Conservation (phyloP, 2,113 vertebrate genomes). For the Gulo gulo region DNA sequence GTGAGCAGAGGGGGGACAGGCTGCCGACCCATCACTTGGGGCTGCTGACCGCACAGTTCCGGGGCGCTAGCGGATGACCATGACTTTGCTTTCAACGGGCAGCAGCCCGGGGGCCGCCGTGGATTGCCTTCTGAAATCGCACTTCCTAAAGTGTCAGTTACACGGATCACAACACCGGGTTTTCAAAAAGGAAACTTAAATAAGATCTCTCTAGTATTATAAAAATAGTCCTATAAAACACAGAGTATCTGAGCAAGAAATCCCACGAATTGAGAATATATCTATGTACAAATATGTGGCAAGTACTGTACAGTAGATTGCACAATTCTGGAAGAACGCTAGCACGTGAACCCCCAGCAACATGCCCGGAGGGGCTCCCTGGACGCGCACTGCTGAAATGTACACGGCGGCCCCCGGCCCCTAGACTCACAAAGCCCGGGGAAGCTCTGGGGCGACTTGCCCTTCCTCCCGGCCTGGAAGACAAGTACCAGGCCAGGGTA, state of each 20-base stretch:
- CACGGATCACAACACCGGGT: slow-evolving; percentile 39
- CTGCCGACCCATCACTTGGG: background rate
- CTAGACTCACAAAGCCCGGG: slow-evolving; percentile 49
- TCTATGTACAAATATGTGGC: slow-evolving; percentile 48
- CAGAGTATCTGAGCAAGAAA: slow-evolving; percentile 74
- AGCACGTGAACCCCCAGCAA: slow-evolving; percentile 64
- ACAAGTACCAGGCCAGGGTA: background rate
- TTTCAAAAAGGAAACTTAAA: slow-evolving; percentile 60
- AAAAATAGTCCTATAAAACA: slow-evolving; percentile 76
- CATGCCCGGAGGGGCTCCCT: slow-evolving; percentile 19
- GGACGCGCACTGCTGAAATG: slow-evolving; percentile 75
- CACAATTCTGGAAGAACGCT: slow-evolving; percentile 73
- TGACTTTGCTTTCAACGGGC: background rate
- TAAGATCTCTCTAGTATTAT: slow-evolving; percentile 65
- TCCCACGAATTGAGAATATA: slow-evolving; percentile 42
- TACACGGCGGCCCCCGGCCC: slow-evolving; percentile 61
- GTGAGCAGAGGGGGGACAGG: background rate
- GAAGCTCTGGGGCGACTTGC: slow-evolving; percentile 65
- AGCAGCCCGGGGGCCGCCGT: slow-evolving; percentile 39
- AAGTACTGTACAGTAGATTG: slow-evolving; percentile 49
- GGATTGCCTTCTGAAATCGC: slow-evolving; percentile 50
- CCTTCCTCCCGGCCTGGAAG: background rate
- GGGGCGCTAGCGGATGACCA: background rate
- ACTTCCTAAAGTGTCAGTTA: background rate
- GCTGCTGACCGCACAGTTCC: background rate